Evolutionary conservation across 2,113 vertebrate species (phyloP).

Genomic region (Platanista minor): DNA sequence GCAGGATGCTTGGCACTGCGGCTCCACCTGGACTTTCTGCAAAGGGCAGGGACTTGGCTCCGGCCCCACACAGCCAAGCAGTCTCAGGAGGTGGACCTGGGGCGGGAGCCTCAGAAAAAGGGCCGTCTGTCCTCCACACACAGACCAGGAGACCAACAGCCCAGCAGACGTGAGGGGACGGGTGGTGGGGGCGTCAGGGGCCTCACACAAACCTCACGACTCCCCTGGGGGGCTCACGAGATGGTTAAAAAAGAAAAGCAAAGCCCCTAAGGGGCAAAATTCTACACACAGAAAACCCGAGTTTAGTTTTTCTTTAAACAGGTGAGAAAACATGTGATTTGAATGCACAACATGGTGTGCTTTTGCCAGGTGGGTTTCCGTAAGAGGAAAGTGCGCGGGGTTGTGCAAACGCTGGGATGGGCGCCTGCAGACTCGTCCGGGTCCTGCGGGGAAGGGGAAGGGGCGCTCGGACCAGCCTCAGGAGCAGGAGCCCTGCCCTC

Average conservation of each 20-base stretch:
- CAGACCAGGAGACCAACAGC: background rate
- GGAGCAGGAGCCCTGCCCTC: rapidly evolving
- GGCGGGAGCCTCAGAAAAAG: background rate
- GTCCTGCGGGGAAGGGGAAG: constrained; percentile 26
- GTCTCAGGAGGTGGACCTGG: background rate
- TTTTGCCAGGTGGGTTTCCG: background rate
- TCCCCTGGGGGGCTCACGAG: background rate
- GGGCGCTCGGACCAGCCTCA: background rate
- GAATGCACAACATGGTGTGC: constrained; percentile 29
- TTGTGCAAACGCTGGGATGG: constrained; percentile 13
- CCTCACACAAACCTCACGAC: background rate
- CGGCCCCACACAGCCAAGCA: background rate
- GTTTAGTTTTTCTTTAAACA: background rate
- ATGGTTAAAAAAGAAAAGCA: background rate
- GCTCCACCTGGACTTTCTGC: background rate
- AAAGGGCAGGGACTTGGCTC: background rate
- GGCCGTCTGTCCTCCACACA: background rate
- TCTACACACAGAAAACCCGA: constrained; percentile 68
- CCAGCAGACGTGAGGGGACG: background rate
- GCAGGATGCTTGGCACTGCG: background rate
- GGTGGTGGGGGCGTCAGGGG: background rate
- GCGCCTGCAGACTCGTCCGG: background rate
- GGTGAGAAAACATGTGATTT: background rate
- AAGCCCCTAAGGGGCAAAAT: background rate
- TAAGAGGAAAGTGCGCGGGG: constrained; percentile 22